A percentile compares a stretch with the other conserved stretches of the same genome.
Conservation (phyloP, 2,113 vertebrate species). For the Paramisgurnus dabryanus region DNA sequence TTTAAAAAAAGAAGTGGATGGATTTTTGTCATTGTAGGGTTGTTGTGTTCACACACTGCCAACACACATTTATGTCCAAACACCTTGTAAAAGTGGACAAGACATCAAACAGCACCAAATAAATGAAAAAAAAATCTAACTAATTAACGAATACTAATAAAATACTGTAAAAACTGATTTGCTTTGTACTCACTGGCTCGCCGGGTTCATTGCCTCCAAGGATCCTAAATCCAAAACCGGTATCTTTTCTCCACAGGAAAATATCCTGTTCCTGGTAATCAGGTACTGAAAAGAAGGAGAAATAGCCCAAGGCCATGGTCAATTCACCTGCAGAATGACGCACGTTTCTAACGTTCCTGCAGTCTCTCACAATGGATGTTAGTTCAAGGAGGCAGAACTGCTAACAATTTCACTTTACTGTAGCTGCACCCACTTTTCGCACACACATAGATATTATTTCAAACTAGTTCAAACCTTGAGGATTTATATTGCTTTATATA, state of each 20-base stretch:
- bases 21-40: too few relatives aligned
- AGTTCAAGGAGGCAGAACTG: conserved; percentile 16
- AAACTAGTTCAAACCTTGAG: conserved; percentile 3
- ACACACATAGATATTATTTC: conserved; percentile 35
- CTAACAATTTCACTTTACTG: conserved; percentile 14
- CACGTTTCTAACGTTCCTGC: conserved; percentile 16
- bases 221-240: conserved; percentile 98
- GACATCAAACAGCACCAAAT: not conserved
- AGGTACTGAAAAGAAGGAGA: conserved; percentile 82
- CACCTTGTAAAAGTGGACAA: too few relatives aligned
- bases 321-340: conserved; percentile 39
- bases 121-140: not conserved
- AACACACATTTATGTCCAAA: too few relatives aligned
- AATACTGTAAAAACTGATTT: not conserved
- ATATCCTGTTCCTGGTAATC: conserved; percentile 99
- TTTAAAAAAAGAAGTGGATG: too few relatives aligned
- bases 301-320: conserved; percentile 44
- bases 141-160: not conserved
- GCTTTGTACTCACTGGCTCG: conserved; percentile 88
- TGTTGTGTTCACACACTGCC: too few relatives aligned
- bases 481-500: not conserved
- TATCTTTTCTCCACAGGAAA: conserved; percentile 99
- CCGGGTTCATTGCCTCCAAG: conserved; percentile 98
- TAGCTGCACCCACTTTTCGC: conserved; percentile 28
- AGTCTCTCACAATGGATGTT: conserved; percentile 12